Conservation (phyloP, 1,140 invertebrate genomes). For the Berghia stephanieae region DNA sequence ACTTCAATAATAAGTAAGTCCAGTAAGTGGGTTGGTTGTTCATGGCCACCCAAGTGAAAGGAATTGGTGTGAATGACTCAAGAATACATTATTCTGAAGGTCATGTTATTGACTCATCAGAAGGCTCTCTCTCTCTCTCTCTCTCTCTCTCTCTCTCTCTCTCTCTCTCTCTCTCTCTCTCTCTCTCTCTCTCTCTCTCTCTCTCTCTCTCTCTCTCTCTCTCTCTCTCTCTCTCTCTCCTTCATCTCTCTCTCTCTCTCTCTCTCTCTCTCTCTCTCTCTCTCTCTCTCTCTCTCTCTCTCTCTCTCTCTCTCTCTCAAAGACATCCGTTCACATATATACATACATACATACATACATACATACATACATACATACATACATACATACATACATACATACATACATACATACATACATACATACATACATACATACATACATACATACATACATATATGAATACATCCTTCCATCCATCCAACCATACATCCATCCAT, state of each 20-base stretch:
- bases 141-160: neutral
- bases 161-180: conserved; percentile 64
- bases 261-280: neutral
- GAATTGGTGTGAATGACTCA: too few species aligned
- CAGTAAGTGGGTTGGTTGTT: too few species aligned
- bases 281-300: conserved; percentile 1
- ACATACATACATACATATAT: too few species aligned
- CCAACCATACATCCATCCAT: too few species aligned
- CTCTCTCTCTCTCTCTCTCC: neutral
- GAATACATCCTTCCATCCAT: too few species aligned
- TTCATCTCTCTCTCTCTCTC: neutral
- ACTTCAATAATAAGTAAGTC: too few species aligned
- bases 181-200: conserved; percentile 22
- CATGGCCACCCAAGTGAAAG: too few species aligned
- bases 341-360: neutral
- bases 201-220: neutral
- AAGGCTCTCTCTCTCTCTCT: neutral
- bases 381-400: neutral
- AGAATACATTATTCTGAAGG: too few species aligned
- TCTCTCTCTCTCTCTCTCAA: conserved; percentile 13
- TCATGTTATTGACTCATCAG: too few species aligned
- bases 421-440: too few species aligned
- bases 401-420: neutral
- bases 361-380: neutral
- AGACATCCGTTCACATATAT: neutral